phyloP scores from a whole-genome alignment of 2,797 vertebrate species.

The Pachyuromys duprasi region DNA sequence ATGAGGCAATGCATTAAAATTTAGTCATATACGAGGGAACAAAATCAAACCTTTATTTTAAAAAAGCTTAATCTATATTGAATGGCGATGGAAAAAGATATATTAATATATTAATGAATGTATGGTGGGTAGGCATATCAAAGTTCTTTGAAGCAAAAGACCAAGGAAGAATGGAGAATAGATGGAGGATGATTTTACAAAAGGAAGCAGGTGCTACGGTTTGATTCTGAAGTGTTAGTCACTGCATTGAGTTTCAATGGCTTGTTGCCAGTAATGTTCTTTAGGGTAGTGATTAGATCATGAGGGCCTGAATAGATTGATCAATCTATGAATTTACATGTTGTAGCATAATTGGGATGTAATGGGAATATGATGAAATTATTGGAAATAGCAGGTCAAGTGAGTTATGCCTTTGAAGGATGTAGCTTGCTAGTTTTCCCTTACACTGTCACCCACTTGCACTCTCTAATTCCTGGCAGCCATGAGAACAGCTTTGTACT shows the following conservation, averaged over 20 bases:
- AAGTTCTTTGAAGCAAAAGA: background rate
- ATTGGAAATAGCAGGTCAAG: no score
- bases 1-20: background rate
- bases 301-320: background rate
- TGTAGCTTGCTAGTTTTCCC: background rate
- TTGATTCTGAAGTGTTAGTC: background rate
- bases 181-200: background rate
- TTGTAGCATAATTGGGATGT: background rate
- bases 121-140: background rate
- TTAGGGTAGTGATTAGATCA: background rate
- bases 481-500: background rate
- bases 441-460: background rate
- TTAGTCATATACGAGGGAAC: background rate
- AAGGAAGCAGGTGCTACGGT: background rate
- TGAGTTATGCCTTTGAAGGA: no score
- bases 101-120: background rate
- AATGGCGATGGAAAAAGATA: background rate
- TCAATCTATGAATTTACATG: background rate
- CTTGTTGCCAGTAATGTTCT: background rate
- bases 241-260: no score
- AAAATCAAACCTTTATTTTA: background rate
- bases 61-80: background rate
- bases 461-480: background rate
- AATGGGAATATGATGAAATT: background rate
- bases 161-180: background rate